Conservation (phyloP, 2,797 vertebrate species). For the Chrosomus eos region DNA sequence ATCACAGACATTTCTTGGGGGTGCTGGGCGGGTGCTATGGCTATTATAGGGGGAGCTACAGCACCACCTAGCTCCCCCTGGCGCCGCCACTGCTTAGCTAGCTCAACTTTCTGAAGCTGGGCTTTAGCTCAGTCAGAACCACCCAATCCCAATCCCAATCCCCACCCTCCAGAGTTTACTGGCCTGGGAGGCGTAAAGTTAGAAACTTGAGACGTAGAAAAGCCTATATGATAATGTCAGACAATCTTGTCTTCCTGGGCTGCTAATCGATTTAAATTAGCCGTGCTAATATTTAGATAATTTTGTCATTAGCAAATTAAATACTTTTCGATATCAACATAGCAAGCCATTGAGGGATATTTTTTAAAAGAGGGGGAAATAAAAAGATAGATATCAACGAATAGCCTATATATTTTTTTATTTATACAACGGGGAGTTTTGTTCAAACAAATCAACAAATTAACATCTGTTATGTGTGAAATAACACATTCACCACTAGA, state of each 20-base stretch:
- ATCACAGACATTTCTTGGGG: no score
- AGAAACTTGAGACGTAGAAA: not conserved
- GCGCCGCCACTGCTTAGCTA: no score
- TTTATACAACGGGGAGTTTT: not conserved
- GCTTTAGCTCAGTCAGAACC: not conserved
- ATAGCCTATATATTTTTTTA: not conserved
- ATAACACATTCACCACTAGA: slow-evolving; percentile 60
- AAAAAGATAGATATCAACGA: not conserved
- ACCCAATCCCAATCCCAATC: no score
- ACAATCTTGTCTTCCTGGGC: no score
- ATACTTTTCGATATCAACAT: not conserved
- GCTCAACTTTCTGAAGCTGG: not conserved
- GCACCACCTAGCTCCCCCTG: no score
- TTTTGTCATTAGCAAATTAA: not conserved
- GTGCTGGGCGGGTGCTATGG: no score
- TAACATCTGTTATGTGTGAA: not conserved
- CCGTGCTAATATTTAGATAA: not conserved
- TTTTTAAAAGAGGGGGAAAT: not conserved
- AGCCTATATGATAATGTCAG: not conserved
- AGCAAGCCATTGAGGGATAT: not conserved
- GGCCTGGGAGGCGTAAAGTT: not conserved
- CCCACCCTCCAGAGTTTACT: slow-evolving; percentile 16
- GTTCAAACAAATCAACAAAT: not conserved
- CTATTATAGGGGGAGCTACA: no score
- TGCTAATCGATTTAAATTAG: not conserved